These are phyloP conservation scores for Enteromius argenteus DNA, from an alignment of 2,797 vertebrate species.

Conservation along the genomic window DNA sequence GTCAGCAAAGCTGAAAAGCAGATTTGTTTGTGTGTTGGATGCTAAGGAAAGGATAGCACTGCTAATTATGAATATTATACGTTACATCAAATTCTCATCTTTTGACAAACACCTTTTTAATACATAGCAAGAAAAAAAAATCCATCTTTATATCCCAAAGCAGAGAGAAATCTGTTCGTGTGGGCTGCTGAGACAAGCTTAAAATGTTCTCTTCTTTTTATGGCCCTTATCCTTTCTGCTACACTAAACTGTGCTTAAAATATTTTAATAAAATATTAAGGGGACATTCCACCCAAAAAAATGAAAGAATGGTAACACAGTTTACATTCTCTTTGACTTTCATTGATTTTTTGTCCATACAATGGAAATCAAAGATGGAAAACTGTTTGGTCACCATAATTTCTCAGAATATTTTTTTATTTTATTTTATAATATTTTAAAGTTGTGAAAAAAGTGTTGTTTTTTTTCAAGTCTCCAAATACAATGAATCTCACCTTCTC, in stretches of 20 bases:
- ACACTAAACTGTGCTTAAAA: background rate
- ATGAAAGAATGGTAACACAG: too few species aligned
- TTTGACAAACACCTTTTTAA: constrained; percentile 6
- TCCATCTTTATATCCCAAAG: background rate
- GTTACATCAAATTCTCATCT: background rate
- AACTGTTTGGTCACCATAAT: background rate
- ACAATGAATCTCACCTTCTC: background rate
- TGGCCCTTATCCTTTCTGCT: background rate
- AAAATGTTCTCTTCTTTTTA: background rate
- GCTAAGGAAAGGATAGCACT: constrained; percentile 15
- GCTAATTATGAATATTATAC: constrained; percentile 18
- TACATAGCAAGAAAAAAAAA: background rate
- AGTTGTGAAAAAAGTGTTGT: background rate
- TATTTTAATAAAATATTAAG: background rate
- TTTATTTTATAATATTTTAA: background rate
- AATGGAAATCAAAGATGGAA: background rate
- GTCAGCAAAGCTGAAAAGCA: constrained; percentile 45
- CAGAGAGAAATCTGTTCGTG: background rate
- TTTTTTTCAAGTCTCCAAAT: background rate
- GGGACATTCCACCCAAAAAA: background rate
- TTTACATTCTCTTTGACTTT: background rate
- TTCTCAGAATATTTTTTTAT: background rate
- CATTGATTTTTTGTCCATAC: background rate
- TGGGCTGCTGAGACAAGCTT: background rate
- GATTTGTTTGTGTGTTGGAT: constrained; percentile 36